Percentiles rank a stretch among this genome's conserved stretches.
Conservation (phyloP, 2,113 vertebrate genomes). For the Anseranas semipalmata region DNA sequence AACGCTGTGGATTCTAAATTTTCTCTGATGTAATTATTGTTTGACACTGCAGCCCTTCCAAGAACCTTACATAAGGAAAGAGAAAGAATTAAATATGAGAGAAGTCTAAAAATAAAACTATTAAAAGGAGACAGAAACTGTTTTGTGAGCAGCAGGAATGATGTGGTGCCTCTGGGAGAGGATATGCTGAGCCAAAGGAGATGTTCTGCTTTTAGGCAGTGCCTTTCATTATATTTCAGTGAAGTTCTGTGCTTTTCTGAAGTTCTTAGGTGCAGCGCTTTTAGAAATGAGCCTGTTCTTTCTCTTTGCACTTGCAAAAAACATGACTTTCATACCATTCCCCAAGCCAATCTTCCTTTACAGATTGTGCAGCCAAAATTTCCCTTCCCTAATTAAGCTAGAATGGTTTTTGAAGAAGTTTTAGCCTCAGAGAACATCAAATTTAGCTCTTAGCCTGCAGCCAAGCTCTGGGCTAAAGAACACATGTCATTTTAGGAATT, state of each 20-base stretch:
- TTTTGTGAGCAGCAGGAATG: conserved; percentile 36
- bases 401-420: conserved; percentile 68
- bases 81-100: conserved; percentile 51
- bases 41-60: conserved; percentile 62
- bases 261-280: conserved; percentile 38
- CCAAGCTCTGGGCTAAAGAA: conserved; percentile 75
- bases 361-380: conserved; percentile 60
- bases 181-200: conserved; percentile 35
- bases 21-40: conserved; percentile 67
- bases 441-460: conserved; percentile 79
- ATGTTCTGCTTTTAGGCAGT: conserved; percentile 63
- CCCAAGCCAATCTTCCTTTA: conserved; percentile 54
- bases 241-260: conserved; percentile 61
- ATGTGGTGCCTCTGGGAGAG: conserved; percentile 46
- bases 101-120: conserved; percentile 61
- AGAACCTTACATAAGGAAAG: conserved; percentile 50
- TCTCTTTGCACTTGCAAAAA: conserved; percentile 48
- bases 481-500: conserved; percentile 75
- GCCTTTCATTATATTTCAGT: conserved; percentile 36
- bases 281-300: conserved; percentile 64
- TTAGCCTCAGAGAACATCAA: conserved; percentile 74
- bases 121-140: conserved; percentile 51
- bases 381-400: conserved; percentile 72
- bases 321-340: conserved; percentile 11
- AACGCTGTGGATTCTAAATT: conserved; percentile 48